These are phyloP conservation scores for Urosaurus nigricauda DNA, from an alignment of 2,797 vertebrate species.

Conservation along the genomic window DNA sequence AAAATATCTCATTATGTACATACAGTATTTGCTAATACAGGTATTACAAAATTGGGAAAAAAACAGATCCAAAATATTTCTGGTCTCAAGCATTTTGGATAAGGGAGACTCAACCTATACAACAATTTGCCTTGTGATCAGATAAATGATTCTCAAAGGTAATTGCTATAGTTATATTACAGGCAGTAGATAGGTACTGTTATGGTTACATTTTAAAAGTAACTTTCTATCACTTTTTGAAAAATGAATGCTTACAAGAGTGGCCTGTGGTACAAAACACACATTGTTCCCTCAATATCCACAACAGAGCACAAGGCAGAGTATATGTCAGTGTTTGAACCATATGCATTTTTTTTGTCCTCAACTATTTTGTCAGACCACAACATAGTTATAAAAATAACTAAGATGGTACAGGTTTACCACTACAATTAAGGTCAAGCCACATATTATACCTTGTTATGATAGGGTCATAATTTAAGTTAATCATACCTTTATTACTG, in stretches of 20 bases:
- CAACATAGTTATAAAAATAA: no score
- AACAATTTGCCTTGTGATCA: no score
- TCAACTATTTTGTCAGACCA: not conserved
- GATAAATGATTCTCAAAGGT: not conserved
- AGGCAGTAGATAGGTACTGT: not conserved
- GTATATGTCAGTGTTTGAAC: not conserved
- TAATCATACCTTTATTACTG: not conserved
- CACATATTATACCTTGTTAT: not conserved
- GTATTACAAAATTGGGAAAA: no score
- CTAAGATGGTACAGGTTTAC: no score
- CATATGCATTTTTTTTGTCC: not conserved
- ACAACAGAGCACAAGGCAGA: not conserved
- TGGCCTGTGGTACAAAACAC: not conserved
- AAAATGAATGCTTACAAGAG: not conserved
- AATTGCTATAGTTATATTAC: not conserved
- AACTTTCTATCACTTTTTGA: not conserved
- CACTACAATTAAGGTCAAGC: no score
- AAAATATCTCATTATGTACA: no score
- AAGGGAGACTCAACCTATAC: no score
- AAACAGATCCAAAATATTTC: no score
- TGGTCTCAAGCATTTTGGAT: no score
- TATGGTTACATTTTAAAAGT: not conserved
- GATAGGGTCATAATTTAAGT: not conserved
- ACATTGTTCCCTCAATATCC: not conserved
- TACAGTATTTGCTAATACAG: no score